Percentiles rank a stretch among this genome's conserved stretches.
Evolutionary conservation across 1,140 invertebrate species (phyloP).

Genomic region (Drosophila teissieri): DNA sequence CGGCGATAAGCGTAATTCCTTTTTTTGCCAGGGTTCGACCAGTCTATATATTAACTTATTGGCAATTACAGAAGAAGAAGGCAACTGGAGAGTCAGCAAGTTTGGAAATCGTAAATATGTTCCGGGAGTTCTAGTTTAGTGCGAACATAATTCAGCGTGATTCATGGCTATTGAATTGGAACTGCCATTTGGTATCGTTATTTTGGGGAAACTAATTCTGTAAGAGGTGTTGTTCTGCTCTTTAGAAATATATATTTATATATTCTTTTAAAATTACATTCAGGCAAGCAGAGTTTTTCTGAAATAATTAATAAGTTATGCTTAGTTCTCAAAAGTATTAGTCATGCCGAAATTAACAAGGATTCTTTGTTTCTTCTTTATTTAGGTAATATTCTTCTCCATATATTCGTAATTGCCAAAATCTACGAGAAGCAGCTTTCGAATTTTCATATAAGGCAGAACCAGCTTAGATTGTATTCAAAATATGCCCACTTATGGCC

Average conservation of each 20-base stretch:
- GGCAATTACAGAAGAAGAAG: conserved; percentile 62
- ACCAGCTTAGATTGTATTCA: conserved; percentile 32
- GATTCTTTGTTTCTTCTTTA: too few species aligned
- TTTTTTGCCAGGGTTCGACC: conserved; percentile 26
- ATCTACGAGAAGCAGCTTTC: too few species aligned
- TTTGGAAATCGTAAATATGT: conserved; percentile 25
- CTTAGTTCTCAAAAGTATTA: too few species aligned
- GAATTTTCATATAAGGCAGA: background rate
- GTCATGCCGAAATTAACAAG: too few species aligned
- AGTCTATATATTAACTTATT: conserved; percentile 64
- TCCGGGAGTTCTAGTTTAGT: conserved; percentile 28
- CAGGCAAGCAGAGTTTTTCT: too few species aligned
- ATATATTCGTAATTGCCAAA: too few species aligned
- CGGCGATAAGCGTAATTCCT: conserved; percentile 67
- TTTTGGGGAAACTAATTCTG: background rate
- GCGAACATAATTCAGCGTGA: conserved; percentile 28
- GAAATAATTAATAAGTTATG: too few species aligned
- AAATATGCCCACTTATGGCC: conserved; percentile 75
- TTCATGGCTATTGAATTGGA: conserved; percentile 27
- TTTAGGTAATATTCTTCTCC: too few species aligned
- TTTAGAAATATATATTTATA: background rate
- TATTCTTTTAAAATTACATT: background rate
- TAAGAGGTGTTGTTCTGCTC: background rate
- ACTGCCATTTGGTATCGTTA: background rate
- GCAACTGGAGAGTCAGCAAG: conserved; percentile 42